Evolutionary conservation across 2,888 invertebrate species (phyloP), one percentile per base, ranked within the genome.

Genomic region (Pyrrhosoma nymphula): DNA sequence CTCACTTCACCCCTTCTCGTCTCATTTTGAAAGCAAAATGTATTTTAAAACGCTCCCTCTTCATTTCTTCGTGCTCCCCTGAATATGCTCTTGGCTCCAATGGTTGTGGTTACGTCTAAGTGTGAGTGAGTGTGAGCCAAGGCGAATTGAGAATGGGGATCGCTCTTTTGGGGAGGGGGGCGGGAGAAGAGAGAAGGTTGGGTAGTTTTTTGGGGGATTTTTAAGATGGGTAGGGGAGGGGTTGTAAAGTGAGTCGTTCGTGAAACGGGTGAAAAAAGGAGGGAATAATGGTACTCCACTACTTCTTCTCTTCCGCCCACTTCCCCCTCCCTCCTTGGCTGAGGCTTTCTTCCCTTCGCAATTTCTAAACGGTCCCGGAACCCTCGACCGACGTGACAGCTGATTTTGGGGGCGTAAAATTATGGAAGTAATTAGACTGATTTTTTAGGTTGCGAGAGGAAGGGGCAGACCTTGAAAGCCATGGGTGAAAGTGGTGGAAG

Each of bases 371-470:
- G 69, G 35, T 69, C 39, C 14, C 35, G 23, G 47, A 26, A 93
- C 63, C 60, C 93, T 69, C 69, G 75, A 55, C 55, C 23, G 93
- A 93, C 47, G 16, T 16, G 93, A 75, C 47, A 69, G 93, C 93
- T 69, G 93, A 93, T 69, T 75, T 60, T 35, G 91, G 23, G 35
- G 56, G 60, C 12, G 60, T 60, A 60, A 60, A 20, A 20, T 60
- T 8, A 60, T 60, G 60, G 20, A 16, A 16, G 60, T 60, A 20
- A 60, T 16, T 14, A 10, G 1, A 56, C 56, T 8, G 56, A 56
- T 56, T 16, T 56, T 56, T 12, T 56, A 56, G 56, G 8, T 8
- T 16, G 8, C 56, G 56, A 12, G 56, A 56, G 16, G 56, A 12
- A n/a, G n/a, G n/a, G n/a, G n/a, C n/a, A n/a, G n/a, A n/a, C n/a